phyloP scores from a whole-genome alignment of 2,797 vertebrate species.

The Sebastes nivosus region DNA sequence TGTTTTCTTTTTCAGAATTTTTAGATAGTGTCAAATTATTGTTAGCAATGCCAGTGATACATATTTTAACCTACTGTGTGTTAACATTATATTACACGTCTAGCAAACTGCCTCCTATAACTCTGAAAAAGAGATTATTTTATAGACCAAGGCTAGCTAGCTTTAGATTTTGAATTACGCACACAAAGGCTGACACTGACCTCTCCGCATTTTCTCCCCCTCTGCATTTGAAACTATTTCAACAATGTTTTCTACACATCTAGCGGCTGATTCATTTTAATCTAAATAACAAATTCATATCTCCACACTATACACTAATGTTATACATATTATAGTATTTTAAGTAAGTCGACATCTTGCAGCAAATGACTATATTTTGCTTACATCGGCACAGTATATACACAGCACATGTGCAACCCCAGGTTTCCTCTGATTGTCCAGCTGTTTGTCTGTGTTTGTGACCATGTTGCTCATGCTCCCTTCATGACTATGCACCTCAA shows the following conservation, averaged over 20 bases:
- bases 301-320: not conserved
- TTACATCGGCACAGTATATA: not conserved
- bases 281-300: slow-evolving; percentile 9
- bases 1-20: slow-evolving; percentile 1
- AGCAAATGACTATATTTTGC: slow-evolving; percentile 18
- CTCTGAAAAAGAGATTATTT: not conserved
- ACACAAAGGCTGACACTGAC: slow-evolving; percentile 30
- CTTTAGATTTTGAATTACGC: slow-evolving; percentile 35
- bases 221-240: slow-evolving; percentile 26
- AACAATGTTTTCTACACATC: slow-evolving; percentile 22
- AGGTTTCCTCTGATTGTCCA: slow-evolving; percentile 58
- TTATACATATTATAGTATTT: slow-evolving; percentile 14
- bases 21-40: not conserved
- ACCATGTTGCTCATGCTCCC: slow-evolving; percentile 70
- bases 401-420: slow-evolving; percentile 11
- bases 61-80: slow-evolving; percentile 13
- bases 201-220: slow-evolving; percentile 15
- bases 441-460: slow-evolving; percentile 69
- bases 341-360: not conserved
- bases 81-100: not conserved
- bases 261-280: not conserved
- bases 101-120: slow-evolving; percentile 42
- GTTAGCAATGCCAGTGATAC: not conserved
- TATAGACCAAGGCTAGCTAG: slow-evolving; percentile 8
- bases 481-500: slow-evolving; percentile 78